Evolutionary conservation across 2,797 vertebrate species (phyloP).

Genomic region (Molossus molossus): DNA sequence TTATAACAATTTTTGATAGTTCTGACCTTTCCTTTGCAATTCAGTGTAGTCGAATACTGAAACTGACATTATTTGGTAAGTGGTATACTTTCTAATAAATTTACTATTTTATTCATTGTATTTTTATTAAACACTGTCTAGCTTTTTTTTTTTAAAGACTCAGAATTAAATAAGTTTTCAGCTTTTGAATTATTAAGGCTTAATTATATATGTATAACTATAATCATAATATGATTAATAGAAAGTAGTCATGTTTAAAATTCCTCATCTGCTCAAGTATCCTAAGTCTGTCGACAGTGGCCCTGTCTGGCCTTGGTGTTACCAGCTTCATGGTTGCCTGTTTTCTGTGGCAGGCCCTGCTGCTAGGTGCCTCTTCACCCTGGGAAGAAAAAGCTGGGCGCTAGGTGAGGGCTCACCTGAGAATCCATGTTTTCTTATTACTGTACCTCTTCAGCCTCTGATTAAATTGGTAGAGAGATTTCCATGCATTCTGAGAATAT

Average conservation of each 20-base stretch:
- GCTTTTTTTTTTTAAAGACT: constrained; percentile 49
- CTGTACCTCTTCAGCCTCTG: background rate
- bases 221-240: background rate
- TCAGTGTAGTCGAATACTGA: constrained; percentile 99
- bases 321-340: fast-evolving
- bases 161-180: constrained; percentile 61
- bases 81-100: constrained; percentile 69
- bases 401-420: background rate
- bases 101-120: constrained; percentile 26
- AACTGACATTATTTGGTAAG: constrained; percentile 99
- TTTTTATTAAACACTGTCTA: constrained; percentile 64
- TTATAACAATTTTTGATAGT: constrained; percentile 99
- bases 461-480: background rate
- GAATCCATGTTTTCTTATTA: too few relatives aligned
- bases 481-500: background rate
- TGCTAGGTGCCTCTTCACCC: fast-evolving
- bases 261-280: constrained; percentile 42
- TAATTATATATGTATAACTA: background rate
- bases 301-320: fast-evolving
- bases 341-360: fast-evolving
- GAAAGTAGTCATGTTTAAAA: constrained; percentile 39
- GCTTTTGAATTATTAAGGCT: constrained; percentile 42
- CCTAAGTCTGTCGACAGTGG: background rate
- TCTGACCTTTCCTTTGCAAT: constrained; percentile 99
- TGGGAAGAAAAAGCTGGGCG: background rate